Evolutionary conservation across 2,888 invertebrate species (phyloP), one percentile per base, ranked within the genome.

Genomic region (Sepiola atlantica): DNA sequence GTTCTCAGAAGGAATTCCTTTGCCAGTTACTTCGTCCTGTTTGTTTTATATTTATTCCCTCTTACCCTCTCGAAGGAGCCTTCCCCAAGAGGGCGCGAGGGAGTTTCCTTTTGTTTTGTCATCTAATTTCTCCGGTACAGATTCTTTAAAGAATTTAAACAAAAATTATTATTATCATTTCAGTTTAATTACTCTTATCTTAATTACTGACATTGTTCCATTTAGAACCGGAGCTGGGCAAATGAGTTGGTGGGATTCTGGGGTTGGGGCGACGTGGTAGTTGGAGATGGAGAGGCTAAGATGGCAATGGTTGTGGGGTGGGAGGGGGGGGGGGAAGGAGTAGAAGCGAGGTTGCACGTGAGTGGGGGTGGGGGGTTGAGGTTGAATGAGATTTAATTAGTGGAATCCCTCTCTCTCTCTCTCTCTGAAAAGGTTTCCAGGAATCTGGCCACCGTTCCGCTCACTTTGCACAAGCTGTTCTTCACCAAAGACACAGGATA

Each of bases 191-290:
- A 77, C n/a, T 77, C n/a, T 77, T 77, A 77, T 77, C 77, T 77
- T n/a, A 77, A 77, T 77, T 77, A 77, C 77, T n/a, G 77, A 77
- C 77, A 77, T 77, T 77, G 77, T 77, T n/a, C 32, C 77, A 77
- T 77, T 77, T 77, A 32, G 77, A n/a, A 77, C 77, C n/a, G n/a
- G 16, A 77, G n/a, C n/a, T n/a, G 77, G 77, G n/a, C 77, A 77
- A 77, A 32, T 32, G 14, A n/a, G 16, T 77, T 77, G n/a, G 77
- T n/a, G 77, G 77, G 2, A n/a, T n/a, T 2, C 45, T 45, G 45
- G 45, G 45, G 45, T 45, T 45, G 45, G 45, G 45, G 4, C 8
- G 8, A 2, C 4, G 45, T 45, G 45, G 45, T 2, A 45, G 45
- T 45, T 45, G 8, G 45, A 45, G 45, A 4, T 45, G 45, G 45